phyloP scores from a whole-genome alignment of 2,113 vertebrate genomes.

The Dasyurus viverrinus region DNA sequence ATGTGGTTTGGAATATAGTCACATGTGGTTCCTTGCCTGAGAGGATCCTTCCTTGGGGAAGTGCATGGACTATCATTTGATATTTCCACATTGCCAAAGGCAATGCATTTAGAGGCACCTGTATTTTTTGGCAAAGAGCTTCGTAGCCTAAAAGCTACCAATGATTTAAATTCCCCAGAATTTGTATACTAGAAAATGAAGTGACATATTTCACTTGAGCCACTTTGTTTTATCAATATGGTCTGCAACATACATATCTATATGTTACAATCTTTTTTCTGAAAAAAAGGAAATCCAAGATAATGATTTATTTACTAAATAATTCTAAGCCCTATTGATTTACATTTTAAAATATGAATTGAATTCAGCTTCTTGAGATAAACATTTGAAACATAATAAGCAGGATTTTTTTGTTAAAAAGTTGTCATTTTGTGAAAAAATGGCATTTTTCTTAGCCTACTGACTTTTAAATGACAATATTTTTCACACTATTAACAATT shows the following conservation, averaged over 20 bases:
- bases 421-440: not conserved
- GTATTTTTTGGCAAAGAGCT: conserved; percentile 49
- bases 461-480: conserved; percentile 15
- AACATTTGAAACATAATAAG: not conserved
- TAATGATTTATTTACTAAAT: not conserved
- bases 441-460: not conserved
- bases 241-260: not conserved
- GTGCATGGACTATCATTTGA: conserved; percentile 8
- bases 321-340: conserved; percentile 20
- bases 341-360: not conserved
- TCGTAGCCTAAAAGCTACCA: conserved; percentile 24
- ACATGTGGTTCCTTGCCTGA: conserved; percentile 33
- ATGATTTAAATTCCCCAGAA: conserved; percentile 46
- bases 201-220: conserved; percentile 7
- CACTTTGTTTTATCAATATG: not conserved
- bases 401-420: not conserved
- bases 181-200: conserved; percentile 45
- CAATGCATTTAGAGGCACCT: conserved; percentile 49
- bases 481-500: not conserved
- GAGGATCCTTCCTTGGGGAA: conserved; percentile 1
- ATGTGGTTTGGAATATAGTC: conserved; percentile 16
- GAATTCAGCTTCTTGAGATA: conserved; percentile 22
- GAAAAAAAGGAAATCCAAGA: not conserved
- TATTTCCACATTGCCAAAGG: conserved; percentile 35
- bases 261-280: not conserved